phyloP scores from a whole-genome alignment of 2,113 vertebrate species.

The Ramphastos sulfuratus region DNA sequence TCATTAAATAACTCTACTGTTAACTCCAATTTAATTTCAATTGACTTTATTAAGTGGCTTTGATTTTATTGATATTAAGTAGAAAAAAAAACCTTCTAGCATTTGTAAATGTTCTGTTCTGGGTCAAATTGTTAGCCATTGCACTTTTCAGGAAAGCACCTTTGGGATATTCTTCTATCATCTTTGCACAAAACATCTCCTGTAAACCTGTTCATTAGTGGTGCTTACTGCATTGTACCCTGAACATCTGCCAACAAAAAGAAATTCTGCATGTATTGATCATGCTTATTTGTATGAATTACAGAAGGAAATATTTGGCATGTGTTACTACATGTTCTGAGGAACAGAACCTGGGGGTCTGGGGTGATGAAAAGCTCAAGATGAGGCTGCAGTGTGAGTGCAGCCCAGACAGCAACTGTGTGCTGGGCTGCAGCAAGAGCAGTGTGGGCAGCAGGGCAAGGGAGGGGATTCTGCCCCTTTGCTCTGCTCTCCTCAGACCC shows the following conservation, averaged over 20 bases:
- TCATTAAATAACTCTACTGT: neutral
- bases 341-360: too few species aligned
- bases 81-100: neutral
- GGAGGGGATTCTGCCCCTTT: too few species aligned
- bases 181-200: neutral
- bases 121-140: neutral
- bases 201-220: neutral
- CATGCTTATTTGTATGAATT: neutral
- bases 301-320: neutral
- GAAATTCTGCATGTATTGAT: neutral
- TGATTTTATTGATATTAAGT: neutral
- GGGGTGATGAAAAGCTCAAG: too few species aligned
- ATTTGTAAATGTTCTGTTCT: neutral
- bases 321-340: too few species aligned
- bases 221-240: neutral
- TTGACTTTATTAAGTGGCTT: constrained; percentile 18
- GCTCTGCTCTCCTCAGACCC: too few species aligned
- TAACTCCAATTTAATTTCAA: constrained; percentile 20
- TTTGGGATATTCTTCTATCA: neutral
- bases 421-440: too few species aligned
- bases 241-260: neutral
- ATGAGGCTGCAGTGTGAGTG: too few species aligned
- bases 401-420: too few species aligned
- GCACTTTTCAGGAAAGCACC: neutral
- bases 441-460: too few species aligned